Conservation (phyloP, 2,113 vertebrate genomes). For the Pagrus major region DNA sequence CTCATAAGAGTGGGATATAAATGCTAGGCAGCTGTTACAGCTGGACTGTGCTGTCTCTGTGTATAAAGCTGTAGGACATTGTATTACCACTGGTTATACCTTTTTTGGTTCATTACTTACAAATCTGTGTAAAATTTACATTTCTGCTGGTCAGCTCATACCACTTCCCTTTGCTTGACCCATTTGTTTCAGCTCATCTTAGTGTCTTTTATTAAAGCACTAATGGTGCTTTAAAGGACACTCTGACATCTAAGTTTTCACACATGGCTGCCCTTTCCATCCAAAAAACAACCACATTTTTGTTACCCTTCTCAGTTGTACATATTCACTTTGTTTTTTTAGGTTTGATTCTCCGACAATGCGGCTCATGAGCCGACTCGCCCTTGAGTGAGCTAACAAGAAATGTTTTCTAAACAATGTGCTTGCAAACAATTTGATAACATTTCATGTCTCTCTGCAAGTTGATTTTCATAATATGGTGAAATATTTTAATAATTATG, state of each 20-base stretch:
- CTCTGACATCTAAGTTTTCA: background rate
- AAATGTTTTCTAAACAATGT: background rate
- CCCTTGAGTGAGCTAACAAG: too few relatives aligned
- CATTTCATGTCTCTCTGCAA: background rate
- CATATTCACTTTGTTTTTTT: background rate
- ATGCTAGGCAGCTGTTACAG: constrained; percentile 4
- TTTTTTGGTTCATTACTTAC: background rate
- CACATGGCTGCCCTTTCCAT: background rate
- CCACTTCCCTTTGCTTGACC: background rate
- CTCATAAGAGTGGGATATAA: constrained; percentile 35
- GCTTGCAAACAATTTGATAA: background rate
- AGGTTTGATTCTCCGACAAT: background rate
- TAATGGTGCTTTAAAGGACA: background rate
- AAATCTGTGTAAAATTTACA: background rate
- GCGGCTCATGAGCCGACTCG: background rate
- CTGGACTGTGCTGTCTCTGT: background rate
- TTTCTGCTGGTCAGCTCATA: background rate
- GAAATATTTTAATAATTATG: background rate
- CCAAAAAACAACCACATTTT: background rate
- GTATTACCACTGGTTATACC: background rate
- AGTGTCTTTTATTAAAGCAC: background rate
- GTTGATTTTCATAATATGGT: background rate
- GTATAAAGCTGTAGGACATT: background rate
- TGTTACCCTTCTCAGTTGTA: background rate
- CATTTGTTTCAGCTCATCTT: background rate